Percentiles rank a stretch among this genome's conserved stretches.
These are phyloP conservation scores for Archocentrus centrarchus DNA, from an alignment of 2,113 vertebrate genomes.

Conservation along the genomic window DNA sequence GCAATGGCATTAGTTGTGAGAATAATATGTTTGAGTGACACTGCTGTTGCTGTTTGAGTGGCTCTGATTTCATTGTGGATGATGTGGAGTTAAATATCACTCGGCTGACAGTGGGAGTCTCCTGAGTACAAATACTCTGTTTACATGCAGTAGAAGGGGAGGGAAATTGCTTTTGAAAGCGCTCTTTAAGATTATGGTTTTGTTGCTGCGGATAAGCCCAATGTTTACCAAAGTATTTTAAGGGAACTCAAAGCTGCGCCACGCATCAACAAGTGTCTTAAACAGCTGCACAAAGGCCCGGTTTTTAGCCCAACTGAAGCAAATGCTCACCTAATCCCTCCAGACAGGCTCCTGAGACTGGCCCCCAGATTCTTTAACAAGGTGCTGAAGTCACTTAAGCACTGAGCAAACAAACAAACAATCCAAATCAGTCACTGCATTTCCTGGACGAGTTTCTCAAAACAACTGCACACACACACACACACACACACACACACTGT, in stretches of 20 bases:
- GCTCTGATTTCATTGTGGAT: slow-evolving; percentile 43
- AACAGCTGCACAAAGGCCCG: slow-evolving; percentile 82
- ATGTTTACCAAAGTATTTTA: slow-evolving; percentile 88
- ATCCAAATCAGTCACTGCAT: slow-evolving; percentile 42
- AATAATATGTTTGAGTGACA: background rate
- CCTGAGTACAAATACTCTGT: slow-evolving; percentile 82
- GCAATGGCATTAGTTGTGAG: background rate
- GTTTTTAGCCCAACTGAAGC: slow-evolving; percentile 82
- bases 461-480: slow-evolving; percentile 14
- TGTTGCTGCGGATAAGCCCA: slow-evolving; percentile 86
- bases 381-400: slow-evolving; percentile 64
- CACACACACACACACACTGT: background rate
- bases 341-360: slow-evolving; percentile 58
- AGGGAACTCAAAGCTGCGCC: slow-evolving; percentile 86
- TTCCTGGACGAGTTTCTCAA: slow-evolving; percentile 46
- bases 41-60: background rate
- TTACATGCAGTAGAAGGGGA: slow-evolving; percentile 83
- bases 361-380: slow-evolving; percentile 52
- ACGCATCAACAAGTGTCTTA: slow-evolving; percentile 87
- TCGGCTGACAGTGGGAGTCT: slow-evolving; percentile 77
- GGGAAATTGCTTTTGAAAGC: slow-evolving; percentile 85
- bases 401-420: slow-evolving; percentile 70
- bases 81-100: slow-evolving; percentile 56
- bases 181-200: slow-evolving; percentile 81
- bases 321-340: slow-evolving; percentile 84